These are phyloP conservation scores for Andricus grossulariae DNA, from an alignment of 1,140 invertebrate genomes.

Conservation along the genomic window DNA sequence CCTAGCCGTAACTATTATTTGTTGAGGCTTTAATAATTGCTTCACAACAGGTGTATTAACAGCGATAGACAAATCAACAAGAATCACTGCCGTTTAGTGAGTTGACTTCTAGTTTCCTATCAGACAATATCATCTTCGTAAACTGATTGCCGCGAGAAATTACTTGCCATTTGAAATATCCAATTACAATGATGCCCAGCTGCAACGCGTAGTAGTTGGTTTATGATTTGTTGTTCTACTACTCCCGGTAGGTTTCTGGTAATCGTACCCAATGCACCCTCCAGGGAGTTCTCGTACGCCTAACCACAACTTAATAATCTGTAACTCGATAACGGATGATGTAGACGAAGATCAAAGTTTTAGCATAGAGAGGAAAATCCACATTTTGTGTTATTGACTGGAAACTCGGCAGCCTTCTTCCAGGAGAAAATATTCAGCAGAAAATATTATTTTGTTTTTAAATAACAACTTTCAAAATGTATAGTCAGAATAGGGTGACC, in stretches of 20 bases:
- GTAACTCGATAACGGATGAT: slow-evolving; percentile 48
- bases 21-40: slow-evolving; percentile 13
- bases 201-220: slow-evolving; percentile 20
- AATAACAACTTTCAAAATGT: too few relatives aligned
- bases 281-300: slow-evolving; percentile 17
- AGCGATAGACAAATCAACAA: slow-evolving; percentile 22
- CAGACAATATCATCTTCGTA: slow-evolving; percentile 23
- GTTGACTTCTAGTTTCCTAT: slow-evolving; percentile 28
- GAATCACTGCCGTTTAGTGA: background rate
- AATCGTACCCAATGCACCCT: slow-evolving; percentile 22
- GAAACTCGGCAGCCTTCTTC: background rate
- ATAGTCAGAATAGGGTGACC: too few relatives aligned
- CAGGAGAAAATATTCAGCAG: too few relatives aligned
- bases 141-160: slow-evolving; percentile 25
- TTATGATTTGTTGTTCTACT: slow-evolving; percentile 28
- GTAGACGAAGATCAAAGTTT: slow-evolving; percentile 53
- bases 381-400: background rate
- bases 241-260: slow-evolving; percentile 17
- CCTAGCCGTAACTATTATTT: background rate
- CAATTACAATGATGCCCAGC: slow-evolving; percentile 27
- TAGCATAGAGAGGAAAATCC: slow-evolving; percentile 26
- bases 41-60: slow-evolving; percentile 19
- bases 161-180: slow-evolving; percentile 26
- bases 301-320: slow-evolving; percentile 45
- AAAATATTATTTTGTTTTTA: too few relatives aligned